Evolutionary conservation across 37 sponge, comb jelly and placozoan genomes (phyloP), one percentile per base, ranked within the genome.

Genomic region (Chondrosia reniformis): DNA sequence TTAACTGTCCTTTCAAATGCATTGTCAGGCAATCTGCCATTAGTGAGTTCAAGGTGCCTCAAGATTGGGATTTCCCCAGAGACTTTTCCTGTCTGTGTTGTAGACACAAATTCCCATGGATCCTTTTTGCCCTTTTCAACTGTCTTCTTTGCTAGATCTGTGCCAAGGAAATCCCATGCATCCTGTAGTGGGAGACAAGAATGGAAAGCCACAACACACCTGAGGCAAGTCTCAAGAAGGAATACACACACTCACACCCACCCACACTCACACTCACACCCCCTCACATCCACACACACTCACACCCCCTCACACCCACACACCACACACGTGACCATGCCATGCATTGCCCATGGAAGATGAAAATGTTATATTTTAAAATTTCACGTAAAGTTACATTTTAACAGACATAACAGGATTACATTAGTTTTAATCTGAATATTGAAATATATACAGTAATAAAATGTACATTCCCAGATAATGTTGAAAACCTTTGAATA

Each of bases 1-100:
- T 38, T 30, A 38, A 82, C 21, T 19, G 66, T 76, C 22, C 44
- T 49, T 8, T 76, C 59, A 41, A 76, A 74, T 56, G 88, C 45
- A 54, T 45, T 75, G 0, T 13, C 44, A 69, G 44, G 44, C 32
- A 34, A 13, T 39, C 15, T 39, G 8, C 43, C 72, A 66, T 12
- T 49, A 28, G 27, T 56, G 3, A 56, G 3, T 28, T 6, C 7
- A 17, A 13, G 44, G 72, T 41, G 43, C 36, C 43, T 1, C 6
- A 13, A 25, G n/a, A 69, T 69, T 56, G 58, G n/a, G 58, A n/a
- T n/a, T n/a, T n/a, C n/a, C n/a, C n/a, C n/a, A n/a, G n/a, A n/a
- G n/a, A n/a, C n/a, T n/a, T n/a, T n/a, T n/a, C n/a, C n/a, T n/a
- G n/a, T n/a, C n/a, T n/a, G 17, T 28, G 66, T 36, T 2, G 36